Conservation (phyloP, 1,140 invertebrate genomes). For the Microplitis demolitor region DNA sequence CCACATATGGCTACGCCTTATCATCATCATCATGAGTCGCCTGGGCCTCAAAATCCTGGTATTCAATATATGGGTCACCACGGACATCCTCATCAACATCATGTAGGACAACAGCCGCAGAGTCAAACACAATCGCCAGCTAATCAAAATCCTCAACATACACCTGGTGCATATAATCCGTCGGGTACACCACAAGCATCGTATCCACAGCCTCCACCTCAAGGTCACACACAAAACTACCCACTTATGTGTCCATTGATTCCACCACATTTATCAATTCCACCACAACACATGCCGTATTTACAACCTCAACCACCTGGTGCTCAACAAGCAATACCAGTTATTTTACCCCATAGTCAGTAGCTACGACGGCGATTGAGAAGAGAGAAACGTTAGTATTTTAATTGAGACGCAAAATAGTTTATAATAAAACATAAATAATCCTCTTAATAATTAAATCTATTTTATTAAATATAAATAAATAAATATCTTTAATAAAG, state of each 20-base stretch:
- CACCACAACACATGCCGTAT: conserved; percentile 61
- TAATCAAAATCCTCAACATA: conserved; percentile 66
- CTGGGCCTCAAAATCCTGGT: conserved; percentile 59
- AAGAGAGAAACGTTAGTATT: conserved; percentile 44
- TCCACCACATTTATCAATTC: conserved; percentile 63
- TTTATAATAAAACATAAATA: background rate
- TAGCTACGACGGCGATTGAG: conserved; percentile 47
- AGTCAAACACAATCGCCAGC: conserved; percentile 69
- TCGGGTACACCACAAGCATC: conserved; percentile 64
- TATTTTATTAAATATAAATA: background rate
- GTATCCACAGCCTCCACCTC: conserved; percentile 61
- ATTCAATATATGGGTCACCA: conserved; percentile 68
- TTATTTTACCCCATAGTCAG: conserved; percentile 61
- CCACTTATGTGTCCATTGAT: conserved; percentile 67
- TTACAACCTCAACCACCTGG: conserved; percentile 62
- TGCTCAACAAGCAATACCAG: conserved; percentile 61
- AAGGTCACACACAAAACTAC: conserved; percentile 61
- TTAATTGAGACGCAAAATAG: conserved; percentile 3
- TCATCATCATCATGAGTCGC: conserved; percentile 65
- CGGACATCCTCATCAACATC: conserved; percentile 54
- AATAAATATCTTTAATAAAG: background rate
- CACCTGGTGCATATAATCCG: conserved; percentile 65
- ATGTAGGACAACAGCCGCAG: conserved; percentile 62
- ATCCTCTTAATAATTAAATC: background rate
- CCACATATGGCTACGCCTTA: conserved; percentile 68